Conservation (phyloP, 2,113 vertebrate genomes). For the Rutilus rutilus region DNA sequence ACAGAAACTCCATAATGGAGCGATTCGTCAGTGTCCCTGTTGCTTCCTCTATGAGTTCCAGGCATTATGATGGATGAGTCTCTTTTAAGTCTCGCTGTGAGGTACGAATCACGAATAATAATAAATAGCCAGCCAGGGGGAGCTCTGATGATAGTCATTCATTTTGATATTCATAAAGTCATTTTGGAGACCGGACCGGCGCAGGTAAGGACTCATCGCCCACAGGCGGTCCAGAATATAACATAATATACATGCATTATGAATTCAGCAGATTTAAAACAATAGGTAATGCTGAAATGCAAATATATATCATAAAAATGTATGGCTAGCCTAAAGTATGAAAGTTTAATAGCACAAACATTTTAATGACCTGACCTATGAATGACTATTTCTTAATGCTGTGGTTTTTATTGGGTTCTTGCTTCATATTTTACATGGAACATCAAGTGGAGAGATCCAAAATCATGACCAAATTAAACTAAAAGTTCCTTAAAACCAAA, state of each 20-base stretch:
- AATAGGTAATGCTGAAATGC: neutral
- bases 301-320: neutral
- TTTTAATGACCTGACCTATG: slow-evolving; percentile 8
- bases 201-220: neutral
- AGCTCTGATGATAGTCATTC: slow-evolving; percentile 41
- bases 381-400: neutral
- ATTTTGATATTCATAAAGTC: slow-evolving; percentile 60
- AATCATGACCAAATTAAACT: neutral
- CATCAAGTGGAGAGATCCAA: neutral
- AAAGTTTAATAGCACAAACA: neutral
- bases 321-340: neutral
- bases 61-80: slow-evolving; percentile 54
- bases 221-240: neutral
- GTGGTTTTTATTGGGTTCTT: neutral
- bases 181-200: slow-evolving; percentile 7
- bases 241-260: slow-evolving; percentile 12
- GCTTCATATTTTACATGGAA: neutral
- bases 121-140: slow-evolving; percentile 44
- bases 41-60: neutral
- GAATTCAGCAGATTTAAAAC: neutral
- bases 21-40: neutral
- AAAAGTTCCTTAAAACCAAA: neutral
- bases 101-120: slow-evolving; percentile 45
- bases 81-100: slow-evolving; percentile 43
- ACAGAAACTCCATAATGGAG: neutral